phyloP scores from a whole-genome alignment of 2,113 vertebrate genomes.

The Vulpes vulpes region DNA sequence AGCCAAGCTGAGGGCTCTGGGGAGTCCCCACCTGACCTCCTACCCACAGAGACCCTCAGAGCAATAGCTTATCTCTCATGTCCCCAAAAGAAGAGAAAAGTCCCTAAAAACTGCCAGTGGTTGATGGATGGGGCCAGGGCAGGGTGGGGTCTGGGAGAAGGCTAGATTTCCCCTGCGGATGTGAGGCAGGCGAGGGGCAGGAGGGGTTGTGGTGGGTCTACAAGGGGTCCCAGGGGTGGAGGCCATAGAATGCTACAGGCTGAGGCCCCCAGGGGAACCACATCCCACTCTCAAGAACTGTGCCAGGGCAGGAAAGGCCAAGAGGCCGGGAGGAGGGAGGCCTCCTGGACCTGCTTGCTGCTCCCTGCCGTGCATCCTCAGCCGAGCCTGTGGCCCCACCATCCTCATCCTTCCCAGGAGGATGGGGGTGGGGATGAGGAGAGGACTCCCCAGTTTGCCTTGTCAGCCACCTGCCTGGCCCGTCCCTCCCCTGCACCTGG shows the following conservation, averaged over 20 bases:
- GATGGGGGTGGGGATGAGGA: neutral
- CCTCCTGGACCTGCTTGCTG: neutral
- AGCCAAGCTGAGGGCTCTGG: too few species aligned
- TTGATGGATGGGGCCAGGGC: too few species aligned
- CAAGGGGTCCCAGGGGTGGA: neutral
- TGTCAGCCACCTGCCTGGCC: neutral
- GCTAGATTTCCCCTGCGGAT: fast-evolving
- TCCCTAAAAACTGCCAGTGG: neutral
- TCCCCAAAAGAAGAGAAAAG: neutral
- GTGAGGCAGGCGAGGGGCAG: neutral
- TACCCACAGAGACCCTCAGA: neutral
- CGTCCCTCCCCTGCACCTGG: fast-evolving
- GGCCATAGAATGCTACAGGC: fast-evolving
- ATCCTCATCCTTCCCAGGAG: neutral
- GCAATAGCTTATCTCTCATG: neutral
- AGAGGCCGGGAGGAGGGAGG: too few species aligned
- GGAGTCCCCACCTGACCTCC: neutral
- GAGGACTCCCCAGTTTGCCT: fast-evolving
- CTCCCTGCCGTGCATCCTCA: neutral
- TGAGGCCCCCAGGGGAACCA: neutral
- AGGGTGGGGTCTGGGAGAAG: neutral
- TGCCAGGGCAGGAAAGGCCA: neutral
- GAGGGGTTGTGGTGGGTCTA: fast-evolving
- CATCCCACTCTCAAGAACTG: neutral
- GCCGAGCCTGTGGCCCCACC: neutral